Evolutionary conservation across 1,140 invertebrate genomes (phyloP), one percentile per base, ranked within the genome.

Genomic region (Coptotermes formosanus): DNA sequence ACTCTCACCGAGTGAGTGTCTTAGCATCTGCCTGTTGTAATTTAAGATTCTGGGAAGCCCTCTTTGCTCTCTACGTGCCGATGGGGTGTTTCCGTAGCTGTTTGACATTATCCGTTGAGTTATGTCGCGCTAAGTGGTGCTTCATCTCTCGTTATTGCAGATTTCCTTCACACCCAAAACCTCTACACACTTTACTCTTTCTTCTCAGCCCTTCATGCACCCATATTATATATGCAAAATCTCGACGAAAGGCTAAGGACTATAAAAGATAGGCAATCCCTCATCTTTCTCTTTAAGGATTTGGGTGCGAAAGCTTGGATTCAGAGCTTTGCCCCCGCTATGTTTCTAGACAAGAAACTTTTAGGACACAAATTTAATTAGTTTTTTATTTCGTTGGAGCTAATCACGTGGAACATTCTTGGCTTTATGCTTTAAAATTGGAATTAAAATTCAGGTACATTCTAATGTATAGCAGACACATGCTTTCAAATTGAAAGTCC

Each of bases 71-170:
- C 82, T 44, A 83, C 82, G 82, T 83, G 82, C n/a, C 32, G 82
- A 83, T 43, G 82, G 48, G 2, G 82, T 8, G 82, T 52, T 82
- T 83, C 32, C 82, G 43, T 44, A 32, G 32, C 82, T 45, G 82
- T 52, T 75, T 75, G 64, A 83, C 82, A 19, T 43, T 83, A 83
- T 83, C 43, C 82, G 23, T 32, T 83, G 82, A 83, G 82, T 83
- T 83, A 83, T 52, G 82, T 32, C 82, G 23, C 32, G 82, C 82
- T 83, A 83, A 83, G 82, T 83, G 82, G 82, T 43, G 82, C 82
- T 83, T 43, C 48, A 43, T 83, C 82, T 83, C 48, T 43, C 82
- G 43, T 52, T 44, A 45, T 44, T 52, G 48, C 82, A 83, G 82
- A 83, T 83, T 83, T 52, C 43, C 82, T 52, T 21, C 82, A n/a